Percentiles rank a stretch among this genome's conserved stretches.
Evolutionary conservation across 2,113 vertebrate species (phyloP).

Genomic region (Zosterops hypoxanthus): DNA sequence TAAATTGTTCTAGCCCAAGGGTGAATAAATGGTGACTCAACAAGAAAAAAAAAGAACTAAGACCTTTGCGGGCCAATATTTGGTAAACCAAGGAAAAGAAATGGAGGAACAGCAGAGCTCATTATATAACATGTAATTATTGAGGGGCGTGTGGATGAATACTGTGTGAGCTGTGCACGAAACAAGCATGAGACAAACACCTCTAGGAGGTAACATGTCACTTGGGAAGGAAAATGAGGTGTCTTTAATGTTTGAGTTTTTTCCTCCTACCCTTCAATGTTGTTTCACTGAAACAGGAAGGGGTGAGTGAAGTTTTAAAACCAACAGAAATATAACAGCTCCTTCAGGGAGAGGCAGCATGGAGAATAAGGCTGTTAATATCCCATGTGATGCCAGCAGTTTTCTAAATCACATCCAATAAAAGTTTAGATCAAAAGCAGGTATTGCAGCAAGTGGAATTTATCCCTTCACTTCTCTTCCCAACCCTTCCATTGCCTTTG

Average conservation of each 20-base stretch:
- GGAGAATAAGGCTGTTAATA: conserved; percentile 40
- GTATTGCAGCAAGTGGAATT: conserved; percentile 53
- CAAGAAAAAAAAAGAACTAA: neutral
- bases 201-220: neutral
- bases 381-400: conserved; percentile 29
- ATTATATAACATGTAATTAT: neutral
- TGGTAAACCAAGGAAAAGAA: neutral
- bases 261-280: neutral
- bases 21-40: neutral
- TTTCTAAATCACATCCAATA: conserved; percentile 61
- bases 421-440: conserved; percentile 61
- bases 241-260: neutral
- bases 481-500: neutral
- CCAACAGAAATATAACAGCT: conserved; percentile 12
- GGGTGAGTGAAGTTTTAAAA: neutral
- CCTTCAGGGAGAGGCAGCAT: neutral
- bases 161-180: neutral
- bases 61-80: neutral
- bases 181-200: neutral
- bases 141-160: neutral
- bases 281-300: neutral
- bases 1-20: neutral
- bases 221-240: neutral
- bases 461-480: conserved; percentile 29
- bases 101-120: neutral